Conservation (phyloP, 1,140 invertebrate species). For the Drosophila nannoptera region DNA sequence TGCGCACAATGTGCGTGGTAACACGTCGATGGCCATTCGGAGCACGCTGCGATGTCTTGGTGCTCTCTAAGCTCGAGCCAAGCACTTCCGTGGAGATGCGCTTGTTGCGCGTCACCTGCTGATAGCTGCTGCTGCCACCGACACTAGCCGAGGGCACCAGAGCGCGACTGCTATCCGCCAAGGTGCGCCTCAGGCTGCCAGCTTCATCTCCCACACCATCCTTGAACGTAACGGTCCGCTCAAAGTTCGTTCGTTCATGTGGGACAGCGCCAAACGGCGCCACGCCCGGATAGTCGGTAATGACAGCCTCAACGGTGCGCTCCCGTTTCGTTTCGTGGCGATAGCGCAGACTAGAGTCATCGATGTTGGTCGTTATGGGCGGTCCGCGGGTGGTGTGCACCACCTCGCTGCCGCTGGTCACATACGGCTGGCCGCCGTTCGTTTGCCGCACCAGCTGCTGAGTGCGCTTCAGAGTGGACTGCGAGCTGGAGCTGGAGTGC, state of each 20-base stretch:
- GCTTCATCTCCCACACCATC: conserved; percentile 40
- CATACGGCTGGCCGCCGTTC: conserved; percentile 77
- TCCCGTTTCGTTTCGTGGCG: conserved; percentile 75
- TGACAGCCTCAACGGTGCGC: conserved; percentile 74
- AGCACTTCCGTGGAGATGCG: conserved; percentile 90
- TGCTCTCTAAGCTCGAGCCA: conserved; percentile 89
- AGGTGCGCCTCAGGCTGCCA: conserved; percentile 31
- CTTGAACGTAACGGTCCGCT: conserved; percentile 67
- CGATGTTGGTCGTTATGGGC: conserved; percentile 81
- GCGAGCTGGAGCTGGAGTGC: conserved; percentile 56
- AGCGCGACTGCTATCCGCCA: conserved; percentile 46
- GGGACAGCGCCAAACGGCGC: conserved; percentile 53
- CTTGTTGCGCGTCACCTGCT: conserved; percentile 89
- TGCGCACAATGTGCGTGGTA: conserved; percentile 91
- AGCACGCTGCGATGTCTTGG: conserved; percentile 87
- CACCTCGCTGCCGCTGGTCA: conserved; percentile 61
- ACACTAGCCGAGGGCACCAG: conserved; percentile 41
- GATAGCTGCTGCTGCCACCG: conserved; percentile 61
- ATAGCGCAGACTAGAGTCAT: conserved; percentile 69
- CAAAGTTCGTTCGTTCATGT: conserved; percentile 62
- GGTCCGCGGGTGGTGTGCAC: conserved; percentile 80
- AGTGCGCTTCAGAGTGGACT: conserved; percentile 65
- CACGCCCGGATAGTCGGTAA: conserved; percentile 74
- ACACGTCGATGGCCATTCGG: conserved; percentile 88
- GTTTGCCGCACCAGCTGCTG: conserved; percentile 75